A percentile compares a stretch with the other conserved stretches of the same genome.
Conservation (phyloP, 2,113 vertebrate species). For the Ciconia stormi region DNA sequence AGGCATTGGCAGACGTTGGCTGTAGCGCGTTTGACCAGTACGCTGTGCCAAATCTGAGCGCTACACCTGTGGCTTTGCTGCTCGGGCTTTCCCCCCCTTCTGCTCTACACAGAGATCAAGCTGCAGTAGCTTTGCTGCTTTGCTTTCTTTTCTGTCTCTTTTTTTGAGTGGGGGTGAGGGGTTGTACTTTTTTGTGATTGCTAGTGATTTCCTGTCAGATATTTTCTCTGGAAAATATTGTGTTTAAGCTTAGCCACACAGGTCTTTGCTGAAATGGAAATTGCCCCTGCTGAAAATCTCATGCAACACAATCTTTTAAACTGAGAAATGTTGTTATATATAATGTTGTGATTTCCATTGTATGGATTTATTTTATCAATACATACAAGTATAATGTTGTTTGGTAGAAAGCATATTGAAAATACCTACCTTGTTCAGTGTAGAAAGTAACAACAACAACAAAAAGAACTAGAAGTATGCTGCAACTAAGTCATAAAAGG, state of each 20-base stretch:
- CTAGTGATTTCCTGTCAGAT: slow-evolving; percentile 44
- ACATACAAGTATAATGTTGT: slow-evolving; percentile 40
- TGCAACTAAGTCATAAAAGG: neutral
- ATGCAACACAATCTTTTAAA: neutral
- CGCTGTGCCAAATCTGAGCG: accelerated
- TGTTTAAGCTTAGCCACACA: neutral
- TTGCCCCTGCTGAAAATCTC: slow-evolving; percentile 47
- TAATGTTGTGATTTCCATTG: neutral
- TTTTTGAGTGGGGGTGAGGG: neutral
- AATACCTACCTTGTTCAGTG: slow-evolving; percentile 7
- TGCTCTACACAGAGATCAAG: neutral
- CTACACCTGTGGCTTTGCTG: too few relatives aligned
- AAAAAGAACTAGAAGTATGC: neutral
- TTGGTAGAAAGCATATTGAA: neutral
- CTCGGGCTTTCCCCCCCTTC: too few relatives aligned
- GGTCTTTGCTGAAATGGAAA: slow-evolving; percentile 16
- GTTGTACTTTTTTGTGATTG: neutral
- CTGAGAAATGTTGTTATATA: slow-evolving; percentile 22
- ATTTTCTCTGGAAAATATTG: slow-evolving; percentile 25
- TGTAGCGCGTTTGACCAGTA: accelerated
- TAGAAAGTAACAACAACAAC: neutral
- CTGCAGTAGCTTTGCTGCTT: neutral
- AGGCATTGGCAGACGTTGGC: accelerated
- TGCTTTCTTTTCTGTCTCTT: neutral
- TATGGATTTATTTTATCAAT: slow-evolving; percentile 47